A percentile compares a stretch with the other conserved stretches of the same genome.
Evolutionary conservation across 2,797 vertebrate genomes (phyloP).

Genomic region (Macropus fuliginosus): DNA sequence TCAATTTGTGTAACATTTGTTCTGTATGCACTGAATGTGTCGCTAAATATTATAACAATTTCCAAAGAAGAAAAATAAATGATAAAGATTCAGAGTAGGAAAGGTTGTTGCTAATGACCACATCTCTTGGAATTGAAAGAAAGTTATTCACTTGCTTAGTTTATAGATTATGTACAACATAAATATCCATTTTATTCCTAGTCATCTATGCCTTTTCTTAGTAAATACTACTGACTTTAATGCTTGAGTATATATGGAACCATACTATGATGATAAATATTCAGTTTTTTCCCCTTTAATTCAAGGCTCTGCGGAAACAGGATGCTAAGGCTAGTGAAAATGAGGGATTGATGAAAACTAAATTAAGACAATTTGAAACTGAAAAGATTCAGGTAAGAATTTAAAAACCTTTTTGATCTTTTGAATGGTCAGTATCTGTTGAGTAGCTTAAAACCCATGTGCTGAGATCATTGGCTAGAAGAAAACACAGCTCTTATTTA

Average conservation of each 20-base stretch:
- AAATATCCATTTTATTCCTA: not conserved
- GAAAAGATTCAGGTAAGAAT: conserved; percentile 90
- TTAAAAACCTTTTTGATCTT: conserved; percentile 33
- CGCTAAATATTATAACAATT: conserved; percentile 7
- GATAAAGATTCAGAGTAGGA: conserved; percentile 21
- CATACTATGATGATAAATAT: not conserved
- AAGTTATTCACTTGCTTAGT: not conserved
- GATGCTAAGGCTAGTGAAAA: conserved; percentile 84
- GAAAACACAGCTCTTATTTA: not conserved
- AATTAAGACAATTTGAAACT: conserved; percentile 88
- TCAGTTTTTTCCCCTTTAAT: conserved; percentile 35
- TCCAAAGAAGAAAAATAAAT: conserved; percentile 29
- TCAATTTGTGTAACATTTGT: conserved; percentile 31
- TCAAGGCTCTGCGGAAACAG: conserved; percentile 88
- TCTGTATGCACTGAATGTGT: conserved; percentile 39
- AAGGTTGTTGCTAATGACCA: conserved; percentile 32
- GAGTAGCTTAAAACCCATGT: not conserved
- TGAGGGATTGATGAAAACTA: conserved; percentile 86
- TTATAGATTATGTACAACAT: conserved; percentile 23
- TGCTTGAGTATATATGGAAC: conserved; percentile 45
- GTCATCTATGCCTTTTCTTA: conserved; percentile 44
- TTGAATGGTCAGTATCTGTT: not conserved
- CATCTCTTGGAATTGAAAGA: not conserved
- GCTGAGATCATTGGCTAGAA: not conserved
- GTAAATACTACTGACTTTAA: conserved; percentile 49